phyloP scores from a whole-genome alignment of 2,113 vertebrate genomes.

The Tenebrosternarchus preto region DNA sequence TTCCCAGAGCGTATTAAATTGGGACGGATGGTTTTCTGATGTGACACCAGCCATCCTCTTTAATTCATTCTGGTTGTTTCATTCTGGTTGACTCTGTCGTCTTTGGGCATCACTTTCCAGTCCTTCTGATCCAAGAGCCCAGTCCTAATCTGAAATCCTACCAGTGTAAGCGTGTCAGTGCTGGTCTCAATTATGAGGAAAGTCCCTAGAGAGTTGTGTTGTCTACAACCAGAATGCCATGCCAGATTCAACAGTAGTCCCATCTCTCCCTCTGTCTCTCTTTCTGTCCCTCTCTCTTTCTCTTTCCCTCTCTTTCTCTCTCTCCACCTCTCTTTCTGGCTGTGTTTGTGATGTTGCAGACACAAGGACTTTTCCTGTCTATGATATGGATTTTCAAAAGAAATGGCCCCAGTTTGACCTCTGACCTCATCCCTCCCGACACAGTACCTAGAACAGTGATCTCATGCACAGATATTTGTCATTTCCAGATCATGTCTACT shows the following conservation, averaged over 20 bases:
- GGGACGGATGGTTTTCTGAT: conserved; percentile 12
- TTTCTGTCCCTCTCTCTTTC: not conserved
- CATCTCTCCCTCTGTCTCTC: not conserved
- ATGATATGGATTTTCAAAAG: conserved; percentile 39
- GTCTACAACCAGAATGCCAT: conserved; percentile 17
- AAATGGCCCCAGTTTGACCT: conserved; percentile 41
- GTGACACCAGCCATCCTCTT: conserved; percentile 32
- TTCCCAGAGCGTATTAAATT: conserved; percentile 34
- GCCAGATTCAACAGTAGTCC: not conserved
- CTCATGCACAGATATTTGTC: conserved; percentile 39
- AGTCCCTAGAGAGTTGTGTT: not conserved
- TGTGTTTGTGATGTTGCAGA: not conserved
- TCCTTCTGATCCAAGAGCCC: not conserved
- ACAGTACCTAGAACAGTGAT: conserved; percentile 26
- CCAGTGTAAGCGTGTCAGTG: not conserved
- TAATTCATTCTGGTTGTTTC: conserved; percentile 41
- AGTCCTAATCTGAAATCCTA: not conserved
- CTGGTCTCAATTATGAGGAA: not conserved
- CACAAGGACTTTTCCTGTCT: conserved; percentile 5
- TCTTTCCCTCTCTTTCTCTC: not conserved
- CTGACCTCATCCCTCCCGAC: conserved; percentile 44
- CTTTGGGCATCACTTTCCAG: not conserved
- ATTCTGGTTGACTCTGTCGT: conserved; percentile 14
- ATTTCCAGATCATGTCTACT: not conserved
- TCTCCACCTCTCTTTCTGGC: not conserved